Conservation (phyloP, 2,888 invertebrate genomes). For the Metacarcinus magister region DNA sequence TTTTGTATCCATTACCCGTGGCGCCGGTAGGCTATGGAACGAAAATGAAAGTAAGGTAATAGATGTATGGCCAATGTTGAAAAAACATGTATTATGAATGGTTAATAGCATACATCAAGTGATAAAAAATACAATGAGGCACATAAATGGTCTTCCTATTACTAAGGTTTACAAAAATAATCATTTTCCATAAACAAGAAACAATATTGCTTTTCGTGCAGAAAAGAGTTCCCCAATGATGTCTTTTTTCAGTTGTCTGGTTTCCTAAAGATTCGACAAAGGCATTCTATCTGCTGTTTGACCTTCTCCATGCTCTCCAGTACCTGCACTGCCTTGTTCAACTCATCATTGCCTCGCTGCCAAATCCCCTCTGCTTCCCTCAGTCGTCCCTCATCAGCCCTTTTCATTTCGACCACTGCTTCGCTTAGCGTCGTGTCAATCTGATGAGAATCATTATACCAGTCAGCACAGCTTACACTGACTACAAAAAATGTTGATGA, state of each 20-base stretch:
- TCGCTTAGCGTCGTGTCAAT: conserved; percentile 17
- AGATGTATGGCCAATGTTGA: background rate
- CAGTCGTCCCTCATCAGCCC: background rate
- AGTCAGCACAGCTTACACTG: background rate
- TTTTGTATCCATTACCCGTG: too few relatives aligned
- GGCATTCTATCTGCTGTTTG: conserved; percentile 63
- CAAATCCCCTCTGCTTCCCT: background rate
- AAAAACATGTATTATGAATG: background rate
- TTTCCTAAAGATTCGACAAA: conserved; percentile 52
- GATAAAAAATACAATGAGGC: background rate
- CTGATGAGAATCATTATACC: background rate
- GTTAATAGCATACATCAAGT: background rate
- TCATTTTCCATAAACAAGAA: too few relatives aligned
- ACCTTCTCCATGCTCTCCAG: conserved; percentile 64
- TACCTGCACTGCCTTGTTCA: conserved; percentile 66
- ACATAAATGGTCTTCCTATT: background rate
- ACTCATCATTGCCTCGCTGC: conserved; percentile 36
- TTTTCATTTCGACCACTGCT: background rate
- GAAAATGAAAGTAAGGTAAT: background rate
- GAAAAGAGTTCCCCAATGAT: too few relatives aligned
- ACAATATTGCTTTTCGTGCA: too few relatives aligned
- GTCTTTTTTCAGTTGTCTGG: background rate
- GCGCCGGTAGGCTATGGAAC: too few relatives aligned
- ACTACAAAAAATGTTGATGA: too few relatives aligned
- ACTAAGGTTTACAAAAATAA: background rate